Base-by-base conservation (phyloP, 1,140 invertebrate species). In the Trichomalopsis sarcophagae region DNA sequence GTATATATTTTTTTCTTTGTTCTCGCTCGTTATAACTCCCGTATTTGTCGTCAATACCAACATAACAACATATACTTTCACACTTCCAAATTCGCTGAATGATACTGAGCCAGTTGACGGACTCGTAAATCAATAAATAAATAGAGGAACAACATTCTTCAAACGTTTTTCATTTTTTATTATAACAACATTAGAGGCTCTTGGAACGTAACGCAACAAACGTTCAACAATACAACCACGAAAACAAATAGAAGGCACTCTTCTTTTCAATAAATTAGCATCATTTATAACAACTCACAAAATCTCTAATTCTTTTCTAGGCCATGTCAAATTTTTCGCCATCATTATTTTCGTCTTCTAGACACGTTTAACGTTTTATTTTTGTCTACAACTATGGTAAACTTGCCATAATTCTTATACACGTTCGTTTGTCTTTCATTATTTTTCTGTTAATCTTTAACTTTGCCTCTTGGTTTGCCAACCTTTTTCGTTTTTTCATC, bases 211-310 rank as follows among this genome's bases (percentile, higher is more conserved):
- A 92, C 90, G 85, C 89, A 92, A 91, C 90, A 91, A 91, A 91
- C 92, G 88, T 91, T 92, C 90, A 93, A 93, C 90, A 91, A 92
- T 92, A 92, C 89, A 91, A 92, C 89, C 89, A 92, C 89, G 88
- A 89, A 92, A 93, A 93, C 92, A 92, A 93, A 92, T 92, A 92
- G 92, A 93, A 93, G 92, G 92, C 92, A 92, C 92, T 93, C 92
- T 90, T 90, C 84, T 90, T 89, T 89, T 89, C 87, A 87, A 89
- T 91, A 92, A 92, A 91, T 92, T 90, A 91, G 66, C 81, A 91
- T 89, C 88, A 62, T 89, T 88, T 89, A 84, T 88, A 90, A 92
- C 90, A 88, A 89, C 88, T 90, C 87, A 87, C 85, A 77, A 87
- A 87, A 90, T 86, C 62, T 86, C 36, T 87, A 82, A 86, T 82